Conservation (phyloP, 2,113 vertebrate species). For the Muscicapa adusta region DNA sequence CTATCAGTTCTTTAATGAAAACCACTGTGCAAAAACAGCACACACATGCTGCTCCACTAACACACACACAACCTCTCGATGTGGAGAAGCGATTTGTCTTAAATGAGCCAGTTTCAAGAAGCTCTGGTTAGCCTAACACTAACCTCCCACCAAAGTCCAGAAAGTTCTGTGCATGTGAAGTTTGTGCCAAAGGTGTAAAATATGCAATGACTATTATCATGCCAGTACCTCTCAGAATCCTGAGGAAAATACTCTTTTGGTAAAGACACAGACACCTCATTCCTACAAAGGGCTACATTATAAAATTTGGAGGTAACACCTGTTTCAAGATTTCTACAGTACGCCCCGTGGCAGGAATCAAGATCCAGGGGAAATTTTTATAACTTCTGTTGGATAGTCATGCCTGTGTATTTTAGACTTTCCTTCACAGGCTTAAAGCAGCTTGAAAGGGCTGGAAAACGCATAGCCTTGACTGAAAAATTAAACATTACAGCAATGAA, state of each 20-base stretch:
- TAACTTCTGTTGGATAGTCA: not conserved
- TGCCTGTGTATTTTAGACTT: not conserved
- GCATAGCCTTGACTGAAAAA: not conserved
- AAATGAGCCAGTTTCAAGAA: not conserved
- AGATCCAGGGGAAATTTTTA: fast-evolving
- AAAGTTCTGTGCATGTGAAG: not conserved
- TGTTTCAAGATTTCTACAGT: not conserved
- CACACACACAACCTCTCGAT: fast-evolving
- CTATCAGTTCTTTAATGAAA: not conserved
- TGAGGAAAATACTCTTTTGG: not conserved
- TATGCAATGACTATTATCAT: fast-evolving
- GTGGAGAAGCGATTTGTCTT: fast-evolving
- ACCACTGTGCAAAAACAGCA: not conserved
- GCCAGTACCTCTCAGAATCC: not conserved
- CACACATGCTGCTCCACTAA: not conserved
- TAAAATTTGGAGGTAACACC: not conserved
- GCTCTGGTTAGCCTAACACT: not conserved
- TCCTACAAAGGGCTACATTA: fast-evolving
- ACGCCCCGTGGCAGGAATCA: fast-evolving
- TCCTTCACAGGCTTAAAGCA: not conserved
- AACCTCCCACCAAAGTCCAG: not conserved
- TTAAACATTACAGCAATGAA: not conserved
- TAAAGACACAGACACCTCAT: not conserved
- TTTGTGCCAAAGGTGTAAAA: not conserved
- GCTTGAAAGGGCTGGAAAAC: not conserved